phyloP scores from a whole-genome alignment of 2,113 vertebrate species.

The Hyla sarda region DNA sequence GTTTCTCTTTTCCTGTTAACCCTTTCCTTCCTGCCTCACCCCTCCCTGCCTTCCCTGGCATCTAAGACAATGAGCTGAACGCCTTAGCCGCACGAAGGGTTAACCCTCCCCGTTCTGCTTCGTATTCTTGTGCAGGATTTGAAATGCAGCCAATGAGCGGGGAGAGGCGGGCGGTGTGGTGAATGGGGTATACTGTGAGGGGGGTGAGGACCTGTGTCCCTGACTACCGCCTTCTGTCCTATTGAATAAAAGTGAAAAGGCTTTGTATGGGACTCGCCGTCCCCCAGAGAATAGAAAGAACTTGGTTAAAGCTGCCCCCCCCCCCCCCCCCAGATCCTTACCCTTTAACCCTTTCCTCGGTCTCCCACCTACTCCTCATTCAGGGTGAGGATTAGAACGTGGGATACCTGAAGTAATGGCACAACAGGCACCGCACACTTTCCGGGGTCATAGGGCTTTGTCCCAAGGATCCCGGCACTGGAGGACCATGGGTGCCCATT shows the following conservation, averaged over 20 bases:
- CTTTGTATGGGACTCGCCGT: slow-evolving; percentile 1
- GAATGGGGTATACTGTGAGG: neutral
- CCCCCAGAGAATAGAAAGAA: neutral
- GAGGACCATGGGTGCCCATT: no score
- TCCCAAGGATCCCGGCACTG: no score
- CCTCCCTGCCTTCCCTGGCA: neutral
- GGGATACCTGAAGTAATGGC: neutral
- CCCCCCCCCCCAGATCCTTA: neutral
- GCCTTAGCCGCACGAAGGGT: neutral
- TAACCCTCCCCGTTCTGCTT: neutral
- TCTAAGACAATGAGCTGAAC: neutral
- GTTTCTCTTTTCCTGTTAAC: slow-evolving; percentile 1
- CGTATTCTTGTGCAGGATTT: neutral
- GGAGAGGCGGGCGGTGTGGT: neutral
- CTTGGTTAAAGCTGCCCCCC: slow-evolving; percentile 6
- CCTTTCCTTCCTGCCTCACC: neutral
- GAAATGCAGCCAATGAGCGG: slow-evolving; percentile 19
- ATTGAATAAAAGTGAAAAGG: slow-evolving; percentile 34
- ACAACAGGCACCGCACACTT: no score
- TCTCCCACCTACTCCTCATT: neutral
- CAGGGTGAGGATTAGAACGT: neutral
- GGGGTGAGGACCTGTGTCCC: slow-evolving; percentile 13
- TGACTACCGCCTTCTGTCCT: slow-evolving; percentile 24
- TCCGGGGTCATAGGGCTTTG: no score
- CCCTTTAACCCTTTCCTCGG: slow-evolving; percentile 41